Base-by-base conservation (phyloP, 2,888 invertebrate genomes). In the Eupelmus urozonus region DNA sequence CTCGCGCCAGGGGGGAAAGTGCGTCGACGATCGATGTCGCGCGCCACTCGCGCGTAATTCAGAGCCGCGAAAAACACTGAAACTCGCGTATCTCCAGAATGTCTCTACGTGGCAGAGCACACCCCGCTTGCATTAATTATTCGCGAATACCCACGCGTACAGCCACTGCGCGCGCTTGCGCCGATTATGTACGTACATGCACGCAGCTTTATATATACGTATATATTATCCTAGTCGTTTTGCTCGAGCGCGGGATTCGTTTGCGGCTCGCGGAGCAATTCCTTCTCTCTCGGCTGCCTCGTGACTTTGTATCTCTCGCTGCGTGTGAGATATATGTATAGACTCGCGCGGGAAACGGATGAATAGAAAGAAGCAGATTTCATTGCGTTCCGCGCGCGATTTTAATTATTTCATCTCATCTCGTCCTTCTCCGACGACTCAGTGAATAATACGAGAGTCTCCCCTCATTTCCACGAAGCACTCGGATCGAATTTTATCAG, bases 71-170 rank as follows among this genome's bases (percentile, higher is more conserved):
- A 5, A 5, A 34, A 34, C 3, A 34, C 3, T 34, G 3, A 34
- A 5, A 34, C 34, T 29, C 51, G 72, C 77, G 71, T 79, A 81
- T 83, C 81, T 82, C 78, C 80, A 75, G 3, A 20, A 81, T 81
- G n/a, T n/a, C 78, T 81, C 77, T 79, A 80, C 81, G 82, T 80
- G 81, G 81, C 81, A 81, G 82, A 82, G 53, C 62, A 23, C 23
- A 13, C 29, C 11, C n/a, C 9, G 53, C 45, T 16, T n/a, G 69
- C 51, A 73, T 78, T 78, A 78, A 78, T 78, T 78, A 78, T 69
- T 69, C 69, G 53, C 45, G 34, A 29, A 49, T 34, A 27, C 18
- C 27, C 51, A 42, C 13, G 20, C 45, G 23, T 57, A 57, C n/a
- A 55, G 20, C 27, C 23, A 49, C 23, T 7, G 16, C 16, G 42